Base-by-base conservation (phyloP, 1,140 invertebrate genomes). In the Copidosoma floridanum region DNA sequence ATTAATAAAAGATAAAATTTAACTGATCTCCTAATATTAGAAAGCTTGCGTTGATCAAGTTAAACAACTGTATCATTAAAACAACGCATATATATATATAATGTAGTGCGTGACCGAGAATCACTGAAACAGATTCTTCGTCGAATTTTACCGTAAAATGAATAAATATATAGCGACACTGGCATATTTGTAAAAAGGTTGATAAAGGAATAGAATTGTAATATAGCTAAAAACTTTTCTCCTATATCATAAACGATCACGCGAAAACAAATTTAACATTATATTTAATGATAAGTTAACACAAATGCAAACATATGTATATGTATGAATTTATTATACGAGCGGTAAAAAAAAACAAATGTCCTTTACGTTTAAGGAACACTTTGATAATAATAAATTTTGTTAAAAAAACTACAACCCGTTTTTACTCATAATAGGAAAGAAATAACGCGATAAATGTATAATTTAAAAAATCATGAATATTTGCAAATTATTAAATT, bases 401-500 rank as follows among this genome's bases (percentile, higher is more conserved):
- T 14, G 2, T n/a, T 43, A 37, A 37, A 54, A 26, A 40, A n/a
- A 21, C 32, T 24, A 7, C 35, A 38, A 38, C 7, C 37, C 7
- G 12, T n/a, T 44, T 10, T 54, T 26, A 29, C 27, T 38, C 21
- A 23, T n/a, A n/a, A n/a, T n/a, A n/a, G n/a, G n/a, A n/a, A n/a
- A n/a, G n/a, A n/a, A n/a, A n/a, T n/a, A n/a, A 56, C 57, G 57
- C 27, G 35, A 46, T 48, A 41, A 57, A 59, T 58, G 46, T 57
- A 61, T 51, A 50, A 16, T 46, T 56, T 53, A 48, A n/a, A 60
- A 23, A 55, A 54, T 53, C 27, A 53, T 55, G 57, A 48, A 61
- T 57, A n/a, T n/a, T 46, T 58, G 51, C 20, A 38, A 56, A 62
- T 63, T 68, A 63, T 69, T 65, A 69, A n/a, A 70, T 66, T 66